Evolutionary conservation across 2,113 vertebrate genomes (phyloP).

Genomic region (Haemorhous mexicanus): DNA sequence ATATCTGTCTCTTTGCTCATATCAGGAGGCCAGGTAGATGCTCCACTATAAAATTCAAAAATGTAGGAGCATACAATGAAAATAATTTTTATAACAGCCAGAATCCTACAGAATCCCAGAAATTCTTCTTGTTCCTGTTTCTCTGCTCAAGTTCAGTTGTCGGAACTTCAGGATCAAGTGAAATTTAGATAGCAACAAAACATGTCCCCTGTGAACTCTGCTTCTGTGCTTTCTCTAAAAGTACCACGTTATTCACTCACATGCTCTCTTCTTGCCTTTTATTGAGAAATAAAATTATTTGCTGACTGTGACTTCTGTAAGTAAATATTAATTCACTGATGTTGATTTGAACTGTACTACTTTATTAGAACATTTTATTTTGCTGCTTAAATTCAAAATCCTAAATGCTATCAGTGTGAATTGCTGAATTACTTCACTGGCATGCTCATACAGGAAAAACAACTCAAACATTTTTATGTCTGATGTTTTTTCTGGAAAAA

Average conservation of each 20-base stretch:
- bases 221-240: not conserved
- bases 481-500: not conserved
- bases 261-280: not conserved
- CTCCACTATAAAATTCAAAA: not conserved
- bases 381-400: not conserved
- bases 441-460: not conserved
- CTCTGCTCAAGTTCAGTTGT: not conserved
- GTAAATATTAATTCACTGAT: not conserved
- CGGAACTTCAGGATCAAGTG: not conserved
- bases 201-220: not conserved
- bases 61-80: not conserved
- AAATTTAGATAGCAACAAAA: not conserved
- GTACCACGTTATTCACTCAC: not conserved
- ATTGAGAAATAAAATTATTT: not conserved
- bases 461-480: not conserved
- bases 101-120: not conserved
- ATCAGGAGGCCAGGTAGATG: not conserved
- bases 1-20: not conserved
- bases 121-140: not conserved
- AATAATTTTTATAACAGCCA: not conserved
- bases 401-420: not conserved
- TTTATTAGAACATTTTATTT: not conserved
- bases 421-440: not conserved
- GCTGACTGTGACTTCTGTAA: not conserved
- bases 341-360: not conserved